A percentile compares a stretch with the other conserved stretches of the same genome.
Conservation (phyloP, 2,113 vertebrate genomes). For the Condylura cristata region DNA sequence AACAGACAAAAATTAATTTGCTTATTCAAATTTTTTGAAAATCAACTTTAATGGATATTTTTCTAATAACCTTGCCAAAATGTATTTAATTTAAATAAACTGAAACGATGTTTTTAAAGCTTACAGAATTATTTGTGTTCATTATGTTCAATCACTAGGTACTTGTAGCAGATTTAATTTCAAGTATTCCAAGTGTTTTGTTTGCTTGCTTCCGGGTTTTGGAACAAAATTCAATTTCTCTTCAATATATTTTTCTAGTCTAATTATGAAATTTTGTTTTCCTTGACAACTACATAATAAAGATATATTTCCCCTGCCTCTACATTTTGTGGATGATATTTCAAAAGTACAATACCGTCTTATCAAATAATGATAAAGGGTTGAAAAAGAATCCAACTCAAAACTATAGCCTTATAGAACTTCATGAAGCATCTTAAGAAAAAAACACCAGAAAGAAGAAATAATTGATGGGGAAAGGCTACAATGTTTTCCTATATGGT, state of each 20-base stretch:
- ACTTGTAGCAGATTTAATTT: not conserved
- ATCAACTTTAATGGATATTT: not conserved
- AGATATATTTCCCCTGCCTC: not conserved
- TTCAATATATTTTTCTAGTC: slow-evolving; percentile 17
- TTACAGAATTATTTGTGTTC: not conserved
- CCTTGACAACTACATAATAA: not conserved
- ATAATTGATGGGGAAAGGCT: not conserved
- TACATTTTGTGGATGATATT: not conserved
- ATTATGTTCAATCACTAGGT: not conserved
- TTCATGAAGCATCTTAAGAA: not conserved
- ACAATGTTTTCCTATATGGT: not conserved
- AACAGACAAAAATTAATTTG: not conserved
- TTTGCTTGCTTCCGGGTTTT: not conserved
- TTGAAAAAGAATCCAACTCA: not conserved
- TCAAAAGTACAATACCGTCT: not conserved
- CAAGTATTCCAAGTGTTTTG: not conserved
- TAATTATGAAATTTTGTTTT: not conserved
- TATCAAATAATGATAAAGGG: not conserved
- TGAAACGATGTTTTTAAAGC: slow-evolving; percentile 18
- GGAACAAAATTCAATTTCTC: slow-evolving; percentile 18
- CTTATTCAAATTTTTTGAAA: slow-evolving; percentile 30
- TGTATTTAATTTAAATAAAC: not conserved
- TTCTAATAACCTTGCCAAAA: slow-evolving; percentile 30
- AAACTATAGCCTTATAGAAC: not conserved
- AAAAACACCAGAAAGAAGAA: not conserved